Conservation (phyloP, 2,797 vertebrate species). For the Decapterus maruadsi region DNA sequence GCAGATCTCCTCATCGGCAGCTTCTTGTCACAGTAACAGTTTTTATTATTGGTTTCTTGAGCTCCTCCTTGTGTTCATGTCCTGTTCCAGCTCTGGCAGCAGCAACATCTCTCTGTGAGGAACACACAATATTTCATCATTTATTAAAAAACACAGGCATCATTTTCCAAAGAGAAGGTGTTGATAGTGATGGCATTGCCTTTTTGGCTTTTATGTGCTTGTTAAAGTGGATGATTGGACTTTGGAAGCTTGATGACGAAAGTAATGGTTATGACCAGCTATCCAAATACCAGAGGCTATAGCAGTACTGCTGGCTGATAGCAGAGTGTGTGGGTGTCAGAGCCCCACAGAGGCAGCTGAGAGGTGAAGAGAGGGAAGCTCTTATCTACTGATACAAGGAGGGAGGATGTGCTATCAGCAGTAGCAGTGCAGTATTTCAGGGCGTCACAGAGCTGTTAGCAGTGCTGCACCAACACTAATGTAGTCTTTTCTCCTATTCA, state of each 20-base stretch:
- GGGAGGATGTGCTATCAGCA: slow-evolving; percentile 63
- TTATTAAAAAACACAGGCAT: neutral
- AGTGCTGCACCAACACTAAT: neutral
- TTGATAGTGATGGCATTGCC: neutral
- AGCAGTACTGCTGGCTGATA: slow-evolving; percentile 15
- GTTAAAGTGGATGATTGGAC: slow-evolving; percentile 27
- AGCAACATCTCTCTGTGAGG: no score
- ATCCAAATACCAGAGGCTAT: neutral
- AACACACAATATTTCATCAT: neutral
- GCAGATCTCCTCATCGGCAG: no score
- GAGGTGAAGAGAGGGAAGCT: slow-evolving; percentile 45
- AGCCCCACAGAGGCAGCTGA: slow-evolving; percentile 16
- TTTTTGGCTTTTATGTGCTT: neutral
- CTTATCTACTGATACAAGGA: slow-evolving; percentile 72
- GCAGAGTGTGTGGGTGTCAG: slow-evolving; percentile 31
- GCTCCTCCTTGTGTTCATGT: neutral
- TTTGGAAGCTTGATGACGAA: slow-evolving; percentile 10
- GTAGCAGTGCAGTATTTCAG: slow-evolving; percentile 37
- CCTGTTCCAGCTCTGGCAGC: no score
- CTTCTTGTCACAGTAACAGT: no score
- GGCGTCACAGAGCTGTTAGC: neutral
- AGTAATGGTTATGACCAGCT: slow-evolving; percentile 7
- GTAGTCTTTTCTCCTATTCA: slow-evolving; percentile 3
- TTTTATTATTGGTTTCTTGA: neutral
- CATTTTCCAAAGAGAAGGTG: neutral